Base-by-base conservation (phyloP, 2,888 invertebrate species). In the Azorinus chamasolen region DNA sequence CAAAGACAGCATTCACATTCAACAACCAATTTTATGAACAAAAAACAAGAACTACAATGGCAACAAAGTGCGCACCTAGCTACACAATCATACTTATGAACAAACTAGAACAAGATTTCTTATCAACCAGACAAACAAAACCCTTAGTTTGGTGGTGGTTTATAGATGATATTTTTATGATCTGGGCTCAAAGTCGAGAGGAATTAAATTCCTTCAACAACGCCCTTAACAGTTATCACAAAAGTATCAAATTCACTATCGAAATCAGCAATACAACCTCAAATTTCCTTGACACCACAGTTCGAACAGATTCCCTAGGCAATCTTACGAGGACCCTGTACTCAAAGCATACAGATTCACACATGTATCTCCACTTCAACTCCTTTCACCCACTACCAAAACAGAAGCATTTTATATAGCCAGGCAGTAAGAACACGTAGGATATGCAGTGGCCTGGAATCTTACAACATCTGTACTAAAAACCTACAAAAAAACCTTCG, bases 101-200 rank as follows among this genome's bases (percentile, higher is more conserved):
- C n/a, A n/a, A n/a, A n/a, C n/a, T n/a, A n/a, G n/a, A n/a, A n/a
- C n/a, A n/a, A n/a, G n/a, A n/a, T n/a, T n/a, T n/a, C n/a, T n/a
- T n/a, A n/a, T n/a, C n/a, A n/a, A n/a, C n/a, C n/a, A n/a, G n/a
- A n/a, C n/a, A n/a, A n/a, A n/a, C n/a, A n/a, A 37, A 59, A 58
- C 80, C 77, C 5, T 5, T n/a, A 14, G 1, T 74, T 12, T 78
- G 64, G 43, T 27, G 54, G 0, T 14, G 80, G 27, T 80, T 43
- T 45, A 80, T 78, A 20, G 76, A 59, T 46, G 79, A 79, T 32
- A 69, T 73, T n/a, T 73, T 72, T 46, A 43, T 77, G 22, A 69
- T 80, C 16, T 73, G 73, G 70, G 53, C 66, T 10, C 50, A 43
- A 10, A 45, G 41, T 20, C 16, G 32, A 10, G 14, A 22, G 18